Percentiles rank a stretch among this genome's conserved stretches.
These are phyloP conservation scores for Mungos mungo DNA, from an alignment of 2,113 vertebrate genomes.

Conservation along the genomic window DNA sequence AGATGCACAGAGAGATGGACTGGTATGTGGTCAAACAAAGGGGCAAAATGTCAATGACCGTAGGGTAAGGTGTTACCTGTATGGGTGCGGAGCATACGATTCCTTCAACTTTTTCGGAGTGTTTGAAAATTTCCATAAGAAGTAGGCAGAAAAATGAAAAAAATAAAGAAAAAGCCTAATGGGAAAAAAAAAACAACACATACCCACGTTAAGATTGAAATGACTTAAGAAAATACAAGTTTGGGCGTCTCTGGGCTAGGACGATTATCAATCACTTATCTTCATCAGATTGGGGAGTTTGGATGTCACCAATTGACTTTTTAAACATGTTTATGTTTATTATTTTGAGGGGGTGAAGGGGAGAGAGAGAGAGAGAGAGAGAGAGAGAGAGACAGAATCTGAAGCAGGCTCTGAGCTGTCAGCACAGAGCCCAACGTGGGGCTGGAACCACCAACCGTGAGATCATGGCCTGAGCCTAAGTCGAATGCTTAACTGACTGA, in stretches of 20 bases:
- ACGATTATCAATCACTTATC: slow-evolving; percentile 18
- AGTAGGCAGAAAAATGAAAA: neutral
- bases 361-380: no score
- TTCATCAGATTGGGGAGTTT: neutral
- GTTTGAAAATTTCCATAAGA: neutral
- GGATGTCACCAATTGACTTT: slow-evolving; percentile 23
- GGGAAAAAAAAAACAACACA: neutral
- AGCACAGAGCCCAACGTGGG: no score
- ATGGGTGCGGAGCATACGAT: neutral
- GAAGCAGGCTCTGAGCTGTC: no score
- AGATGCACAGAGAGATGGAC: neutral
- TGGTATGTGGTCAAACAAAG: neutral
- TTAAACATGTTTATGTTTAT: neutral
- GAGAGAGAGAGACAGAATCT: no score
- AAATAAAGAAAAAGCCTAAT: neutral
- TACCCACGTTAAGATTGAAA: neutral
- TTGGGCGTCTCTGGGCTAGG: neutral
- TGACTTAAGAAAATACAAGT: neutral
- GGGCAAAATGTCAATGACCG: neutral
- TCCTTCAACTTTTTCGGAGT: neutral
- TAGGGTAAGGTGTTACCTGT: neutral
- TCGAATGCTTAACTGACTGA: no score
- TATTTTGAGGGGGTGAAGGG: no score
- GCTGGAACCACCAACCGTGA: no score
- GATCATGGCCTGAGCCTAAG: no score